Evolutionary conservation across 2,113 vertebrate species (phyloP), one percentile per base, ranked within the genome.

Genomic region (Columba janthina): DNA sequence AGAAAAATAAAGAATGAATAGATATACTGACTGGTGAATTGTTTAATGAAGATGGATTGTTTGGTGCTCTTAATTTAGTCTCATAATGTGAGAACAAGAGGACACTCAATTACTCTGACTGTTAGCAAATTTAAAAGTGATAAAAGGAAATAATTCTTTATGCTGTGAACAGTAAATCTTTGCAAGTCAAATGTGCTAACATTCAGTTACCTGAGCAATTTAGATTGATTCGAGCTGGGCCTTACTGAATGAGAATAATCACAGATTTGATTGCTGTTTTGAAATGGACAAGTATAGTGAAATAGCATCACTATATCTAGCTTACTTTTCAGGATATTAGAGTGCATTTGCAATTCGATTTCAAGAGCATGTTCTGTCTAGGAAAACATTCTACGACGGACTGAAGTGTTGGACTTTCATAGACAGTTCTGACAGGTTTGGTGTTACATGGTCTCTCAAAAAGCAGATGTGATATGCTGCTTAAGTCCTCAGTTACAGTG

Each of bases 41-140:
- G 81, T 93, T 87, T 95, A 97, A 95, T 94, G 93, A 96, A 88
- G 94, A 95, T 93, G 38, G 78, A 96, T 94, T 90, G 62, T 91
- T 96, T 88, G 54, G 26, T 87, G 50, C 62, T 91, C 54, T 70
- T 93, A 94, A 94, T 95, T 93, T 88, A 95, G 71, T 94, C 67
- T 88, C 58, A 76, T 94, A 95, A 87, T 93, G 62, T 96, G 81
- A 83, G 85, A 94, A 96, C 93, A 96, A 85, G 84, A 96, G 84
- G 80, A 77, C 77, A 92, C 28, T 90, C 83, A 91, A 92, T 89
- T 96, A 96, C 81, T 87, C 22, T 72, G 64, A 84, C 26, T 81
- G 62, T 91, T 89, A 88, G 71, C 81, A 83, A 95, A 79, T 91
- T 96, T 95, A 79, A 79, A 89, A 91, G 36, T 76, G 81, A 85